These are phyloP conservation scores for Odobenus rosmarus DNA, from an alignment of 2,113 vertebrate species.

Conservation along the genomic window DNA sequence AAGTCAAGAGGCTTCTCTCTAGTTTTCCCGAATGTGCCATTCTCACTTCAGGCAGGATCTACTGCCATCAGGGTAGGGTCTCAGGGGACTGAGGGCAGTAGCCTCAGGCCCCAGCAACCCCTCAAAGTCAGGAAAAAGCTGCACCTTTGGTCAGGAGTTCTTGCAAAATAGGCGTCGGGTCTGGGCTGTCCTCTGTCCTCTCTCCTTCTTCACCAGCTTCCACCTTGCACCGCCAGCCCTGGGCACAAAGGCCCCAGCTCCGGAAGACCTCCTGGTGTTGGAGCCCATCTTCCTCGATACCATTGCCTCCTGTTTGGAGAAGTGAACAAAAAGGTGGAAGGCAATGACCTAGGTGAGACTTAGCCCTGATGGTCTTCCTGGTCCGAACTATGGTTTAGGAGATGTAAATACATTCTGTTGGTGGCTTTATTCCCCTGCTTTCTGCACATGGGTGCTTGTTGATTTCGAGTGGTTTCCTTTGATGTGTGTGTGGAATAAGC, in stretches of 20 bases:
- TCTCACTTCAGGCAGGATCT: not conserved
- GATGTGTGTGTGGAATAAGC: no score
- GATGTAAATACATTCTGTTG: not conserved
- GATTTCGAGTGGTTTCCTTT: not conserved
- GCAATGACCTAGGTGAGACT: not conserved
- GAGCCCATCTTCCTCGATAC: no score
- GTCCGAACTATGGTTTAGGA: not conserved
- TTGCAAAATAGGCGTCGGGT: not conserved
- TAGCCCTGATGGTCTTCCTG: not conserved
- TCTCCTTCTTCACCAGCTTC: not conserved
- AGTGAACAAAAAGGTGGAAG: not conserved
- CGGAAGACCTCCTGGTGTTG: no score
- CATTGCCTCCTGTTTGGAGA: not conserved
- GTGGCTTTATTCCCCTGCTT: not conserved
- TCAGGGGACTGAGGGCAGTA: not conserved
- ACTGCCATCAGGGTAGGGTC: not conserved
- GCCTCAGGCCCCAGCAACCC: not conserved
- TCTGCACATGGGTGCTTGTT: not conserved
- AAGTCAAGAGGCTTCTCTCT: not conserved
- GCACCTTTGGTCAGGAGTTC: not conserved
- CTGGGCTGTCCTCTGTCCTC: not conserved
- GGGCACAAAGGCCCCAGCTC: not conserved
- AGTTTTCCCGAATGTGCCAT: not conserved
- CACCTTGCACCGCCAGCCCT: not conserved
- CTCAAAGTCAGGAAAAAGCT: fast-evolving